phyloP scores from a whole-genome alignment of 2,888 invertebrate genomes.

The Cephonodes hylas region DNA sequence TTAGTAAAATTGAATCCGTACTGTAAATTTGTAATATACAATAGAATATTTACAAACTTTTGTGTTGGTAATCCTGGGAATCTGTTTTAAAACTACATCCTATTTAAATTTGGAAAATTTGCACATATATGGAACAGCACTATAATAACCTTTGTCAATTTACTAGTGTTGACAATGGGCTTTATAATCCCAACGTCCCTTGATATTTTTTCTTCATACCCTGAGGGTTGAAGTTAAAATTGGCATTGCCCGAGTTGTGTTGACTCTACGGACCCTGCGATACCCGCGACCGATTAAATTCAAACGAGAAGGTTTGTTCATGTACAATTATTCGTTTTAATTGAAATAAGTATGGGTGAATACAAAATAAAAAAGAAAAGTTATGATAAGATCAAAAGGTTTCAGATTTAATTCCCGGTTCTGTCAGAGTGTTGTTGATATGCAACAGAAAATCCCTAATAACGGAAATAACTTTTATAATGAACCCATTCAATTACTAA shows the following conservation, averaged over 20 bases:
- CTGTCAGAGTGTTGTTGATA: no score
- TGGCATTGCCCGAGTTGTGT: no score
- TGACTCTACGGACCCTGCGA: background rate
- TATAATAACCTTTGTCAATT: no score
- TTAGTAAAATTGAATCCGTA: background rate
- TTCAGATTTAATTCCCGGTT: no score
- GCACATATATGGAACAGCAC: no score
- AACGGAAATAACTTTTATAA: no score
- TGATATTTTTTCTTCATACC: background rate
- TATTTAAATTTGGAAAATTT: background rate
- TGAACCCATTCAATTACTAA: no score
- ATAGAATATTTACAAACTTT: background rate
- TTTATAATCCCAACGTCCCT: background rate
- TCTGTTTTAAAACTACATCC: background rate
- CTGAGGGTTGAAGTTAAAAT: background rate
- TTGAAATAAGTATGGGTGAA: background rate
- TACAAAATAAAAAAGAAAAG: background rate
- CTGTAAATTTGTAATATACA: background rate
- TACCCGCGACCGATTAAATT: background rate
- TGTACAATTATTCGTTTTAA: background rate
- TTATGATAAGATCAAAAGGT: no score
- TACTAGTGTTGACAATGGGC: background rate
- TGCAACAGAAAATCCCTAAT: no score
- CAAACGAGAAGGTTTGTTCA: background rate
- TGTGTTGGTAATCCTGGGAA: background rate